Conservation (phyloP, 2,888 invertebrate species). For the Troides aeacus region DNA sequence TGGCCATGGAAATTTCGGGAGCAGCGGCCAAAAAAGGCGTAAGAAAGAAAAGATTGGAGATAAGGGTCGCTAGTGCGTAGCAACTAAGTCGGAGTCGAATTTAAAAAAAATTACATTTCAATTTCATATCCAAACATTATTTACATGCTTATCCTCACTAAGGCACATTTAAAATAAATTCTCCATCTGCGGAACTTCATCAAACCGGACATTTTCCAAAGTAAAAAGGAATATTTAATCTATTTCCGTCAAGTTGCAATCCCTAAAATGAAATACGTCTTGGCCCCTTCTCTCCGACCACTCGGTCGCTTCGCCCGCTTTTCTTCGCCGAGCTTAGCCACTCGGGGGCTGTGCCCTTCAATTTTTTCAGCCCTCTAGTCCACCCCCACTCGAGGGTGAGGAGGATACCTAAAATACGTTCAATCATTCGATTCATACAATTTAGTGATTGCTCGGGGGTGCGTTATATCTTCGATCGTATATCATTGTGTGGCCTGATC, state of each 20-base stretch:
- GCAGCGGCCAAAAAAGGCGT: too few relatives aligned
- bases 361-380: slow-evolving; percentile 33
- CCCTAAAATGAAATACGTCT: slow-evolving; percentile 1
- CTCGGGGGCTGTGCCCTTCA: slow-evolving; percentile 30
- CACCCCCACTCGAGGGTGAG: slow-evolving; percentile 25
- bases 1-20: too few relatives aligned
- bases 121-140: too few relatives aligned
- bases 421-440: slow-evolving; percentile 25
- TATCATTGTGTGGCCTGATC: not conserved
- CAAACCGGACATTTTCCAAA: not conserved
- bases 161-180: too few relatives aligned
- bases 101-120: too few relatives aligned
- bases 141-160: too few relatives aligned
- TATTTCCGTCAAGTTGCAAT: slow-evolving; percentile 8
- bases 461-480: slow-evolving; percentile 18
- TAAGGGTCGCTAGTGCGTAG: too few relatives aligned
- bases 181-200: too few relatives aligned
- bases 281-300: not conserved
- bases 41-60: too few relatives aligned
- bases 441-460: slow-evolving; percentile 12
- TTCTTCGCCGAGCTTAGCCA: slow-evolving; percentile 5
- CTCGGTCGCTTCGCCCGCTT: slow-evolving; percentile 6
- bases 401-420: slow-evolving; percentile 5
- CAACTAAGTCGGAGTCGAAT: too few relatives aligned
- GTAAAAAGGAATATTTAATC: not conserved